Base-by-base conservation (phyloP, 2,888 invertebrate species). In the Aleiodes alternator region DNA sequence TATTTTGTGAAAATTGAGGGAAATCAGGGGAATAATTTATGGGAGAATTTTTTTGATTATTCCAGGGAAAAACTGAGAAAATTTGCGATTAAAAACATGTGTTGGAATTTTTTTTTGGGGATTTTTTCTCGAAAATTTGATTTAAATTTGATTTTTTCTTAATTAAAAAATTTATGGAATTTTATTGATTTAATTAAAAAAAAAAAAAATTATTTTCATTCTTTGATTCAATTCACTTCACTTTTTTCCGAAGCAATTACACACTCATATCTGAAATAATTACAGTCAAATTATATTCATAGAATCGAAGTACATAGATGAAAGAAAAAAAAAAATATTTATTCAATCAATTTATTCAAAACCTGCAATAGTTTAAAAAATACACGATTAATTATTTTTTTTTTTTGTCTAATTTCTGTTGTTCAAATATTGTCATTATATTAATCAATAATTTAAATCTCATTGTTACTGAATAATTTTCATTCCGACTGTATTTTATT, bases 221-320 rank as follows among this genome's bases (percentile, higher is more conserved):
- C 72, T 68, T 74, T 23, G 72, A 80, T 74, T 77, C 73, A 80
- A 78, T 77, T 79, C 76, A 75, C 72, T 48, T 71, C 69, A 70
- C 72, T 74, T 59, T 16, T 16, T 69, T 69, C 57, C 69, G 48
- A 48, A 76, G 31, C 9, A 72, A 74, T 72, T 79, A 48, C 34
- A 59, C 69, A 71, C 61, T 72, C 64, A 75, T 72, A 51, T 55
- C 56, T 48, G 48, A 71, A 73, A 48, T 57, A 43, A 56, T 59
- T 43, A 31, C 11, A 69, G 50, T 74, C 34, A 34, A 50, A 74
- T 53, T 59, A 59, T 50, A 48, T 53, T 38, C 51, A 53, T 31
- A 69, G 1, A 43, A 73, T 43, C 43, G 9, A 69, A 51, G 57
- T 50, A 53, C 59, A 73, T 73, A 68, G 61, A 70, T 73, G 53